Base-by-base conservation (phyloP, 2,888 invertebrate species). In the Aleiodes testaceus region DNA sequence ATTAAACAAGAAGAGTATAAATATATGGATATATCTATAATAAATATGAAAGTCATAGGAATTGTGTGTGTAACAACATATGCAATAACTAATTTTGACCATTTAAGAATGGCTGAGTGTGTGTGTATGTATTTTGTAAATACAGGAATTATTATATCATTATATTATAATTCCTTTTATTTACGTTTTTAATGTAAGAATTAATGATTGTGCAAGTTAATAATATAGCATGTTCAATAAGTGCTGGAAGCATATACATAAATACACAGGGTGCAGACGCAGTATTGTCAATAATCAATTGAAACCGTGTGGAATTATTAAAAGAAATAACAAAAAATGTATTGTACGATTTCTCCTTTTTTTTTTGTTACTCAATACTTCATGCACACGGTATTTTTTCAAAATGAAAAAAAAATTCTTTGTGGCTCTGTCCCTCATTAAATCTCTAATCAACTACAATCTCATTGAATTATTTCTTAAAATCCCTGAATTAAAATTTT, bases 191-290 rank as follows among this genome's bases (percentile, higher is more conserved):
- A 16, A n/a, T 6, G 7, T 64, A 42, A 63, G 16, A 36, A 14
- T 9, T 22, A 61, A 70, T 67, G 65, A 72, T 64, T 69, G 66
- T 65, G 66, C 71, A 65, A 72, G 49, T 4, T 14, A 66, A 36
- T 59, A 42, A 16, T 59, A 36, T 42, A 30, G 16, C 16, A 11
- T 55, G 55, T 55, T 12, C 45, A 36, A 36, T 22, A 59, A 16
- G 42, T 59, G 59, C 59, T 59, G 36, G 6, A 61, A 61, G 69
- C 75, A 73, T 69, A 45, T 49, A 63, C 61, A 72, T 63, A 66
- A 36, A 72, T 52, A 70, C 55, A 73, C 72, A 70, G 68, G 72
- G 72, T 70, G 73, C 71, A 59, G 72, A 72, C 59, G 68, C 73
- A 70, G 71, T 73, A 72, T 73, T 72, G 75, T 71, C 70, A 68